These are phyloP conservation scores for Parapsyche elsis DNA, from an alignment of 1,140 invertebrate genomes.

Conservation along the genomic window DNA sequence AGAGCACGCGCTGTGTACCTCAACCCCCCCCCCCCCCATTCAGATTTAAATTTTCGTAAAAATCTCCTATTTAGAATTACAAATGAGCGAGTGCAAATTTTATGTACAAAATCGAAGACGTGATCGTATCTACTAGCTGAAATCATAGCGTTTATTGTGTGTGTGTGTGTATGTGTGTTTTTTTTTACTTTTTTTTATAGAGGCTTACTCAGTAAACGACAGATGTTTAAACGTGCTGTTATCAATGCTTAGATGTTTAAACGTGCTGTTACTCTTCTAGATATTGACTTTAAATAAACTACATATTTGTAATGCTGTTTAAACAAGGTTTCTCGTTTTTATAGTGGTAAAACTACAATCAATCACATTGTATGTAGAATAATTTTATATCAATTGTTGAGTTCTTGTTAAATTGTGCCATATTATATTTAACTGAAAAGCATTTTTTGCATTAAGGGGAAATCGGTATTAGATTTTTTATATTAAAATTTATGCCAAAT, in stretches of 20 bases:
- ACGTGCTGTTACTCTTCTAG: neutral
- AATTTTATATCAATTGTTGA: too few relatives aligned
- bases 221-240: neutral
- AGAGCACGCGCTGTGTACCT: slow-evolving; percentile 20
- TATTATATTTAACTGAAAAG: too few relatives aligned
- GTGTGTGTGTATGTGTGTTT: too few relatives aligned
- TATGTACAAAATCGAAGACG: neutral
- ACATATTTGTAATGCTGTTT: neutral
- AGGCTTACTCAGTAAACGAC: neutral
- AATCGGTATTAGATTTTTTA: too few relatives aligned
- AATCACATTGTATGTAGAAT: neutral
- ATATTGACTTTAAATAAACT: neutral
- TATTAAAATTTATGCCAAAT: too few relatives aligned
- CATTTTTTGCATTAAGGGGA: too few relatives aligned
- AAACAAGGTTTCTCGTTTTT: neutral
- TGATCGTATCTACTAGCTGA: neutral
- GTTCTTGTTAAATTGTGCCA: too few relatives aligned
- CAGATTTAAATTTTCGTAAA: slow-evolving; percentile 25
- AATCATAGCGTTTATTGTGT: neutral
- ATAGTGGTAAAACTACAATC: neutral
- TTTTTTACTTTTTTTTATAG: too few relatives aligned
- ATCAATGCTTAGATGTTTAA: neutral
- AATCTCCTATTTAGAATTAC: neutral
- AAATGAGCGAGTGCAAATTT: neutral
- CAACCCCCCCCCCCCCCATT: neutral